phyloP scores from a whole-genome alignment of 2,797 vertebrate species.

The Chelmon rostratus region DNA sequence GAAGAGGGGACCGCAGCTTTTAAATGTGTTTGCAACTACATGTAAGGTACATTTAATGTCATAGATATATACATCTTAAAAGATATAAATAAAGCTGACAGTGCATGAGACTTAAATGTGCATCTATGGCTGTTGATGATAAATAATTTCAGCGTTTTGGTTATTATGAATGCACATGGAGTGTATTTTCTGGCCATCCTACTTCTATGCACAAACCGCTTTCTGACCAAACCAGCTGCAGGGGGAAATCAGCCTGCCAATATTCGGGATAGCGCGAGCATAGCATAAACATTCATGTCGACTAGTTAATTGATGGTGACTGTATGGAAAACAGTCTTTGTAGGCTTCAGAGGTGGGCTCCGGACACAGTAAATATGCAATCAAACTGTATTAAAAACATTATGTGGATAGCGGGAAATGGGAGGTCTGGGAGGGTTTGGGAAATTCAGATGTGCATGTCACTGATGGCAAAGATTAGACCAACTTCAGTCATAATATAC shows the following conservation, averaged over 20 bases:
- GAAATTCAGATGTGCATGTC: slow-evolving; percentile 45
- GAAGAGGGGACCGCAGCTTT: neutral
- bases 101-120: neutral
- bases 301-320: slow-evolving; percentile 60
- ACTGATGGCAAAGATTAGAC: slow-evolving; percentile 21
- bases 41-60: neutral
- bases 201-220: slow-evolving; percentile 35
- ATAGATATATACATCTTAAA: slow-evolving; percentile 3
- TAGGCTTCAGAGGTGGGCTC: slow-evolving; percentile 17
- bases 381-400: slow-evolving; percentile 46
- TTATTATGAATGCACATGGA: slow-evolving; percentile 35
- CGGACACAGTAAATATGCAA: slow-evolving; percentile 36
- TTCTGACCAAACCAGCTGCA: slow-evolving; percentile 53
- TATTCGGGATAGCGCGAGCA: slow-evolving; percentile 51
- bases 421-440: slow-evolving; percentile 33
- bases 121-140: slow-evolving; percentile 10
- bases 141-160: slow-evolving; percentile 18
- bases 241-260: slow-evolving; percentile 50
- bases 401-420: slow-evolving; percentile 23
- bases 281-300: slow-evolving; percentile 60
- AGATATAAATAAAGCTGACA: neutral
- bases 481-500: slow-evolving; percentile 5
- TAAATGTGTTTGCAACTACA: neutral
- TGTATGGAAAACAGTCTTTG: slow-evolving; percentile 35
- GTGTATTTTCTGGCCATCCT: slow-evolving; percentile 41